phyloP scores from a whole-genome alignment of 2,888 invertebrate genomes.

The Drosophila mayaguana region DNA sequence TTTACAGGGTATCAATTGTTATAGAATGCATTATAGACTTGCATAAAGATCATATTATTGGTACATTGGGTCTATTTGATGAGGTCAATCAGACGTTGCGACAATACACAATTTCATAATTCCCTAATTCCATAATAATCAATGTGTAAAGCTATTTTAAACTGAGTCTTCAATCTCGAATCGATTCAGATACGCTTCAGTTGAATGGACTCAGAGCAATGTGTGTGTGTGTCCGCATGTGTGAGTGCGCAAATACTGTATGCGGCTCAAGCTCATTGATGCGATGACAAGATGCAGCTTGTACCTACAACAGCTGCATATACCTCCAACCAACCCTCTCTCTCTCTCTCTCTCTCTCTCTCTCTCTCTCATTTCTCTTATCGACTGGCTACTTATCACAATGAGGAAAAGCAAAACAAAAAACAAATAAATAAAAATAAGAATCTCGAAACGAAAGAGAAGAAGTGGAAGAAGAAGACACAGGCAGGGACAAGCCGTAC shows the following conservation, averaged over 20 bases:
- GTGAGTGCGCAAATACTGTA: slow-evolving; percentile 3
- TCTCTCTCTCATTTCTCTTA: not conserved
- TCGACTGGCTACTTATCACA: slow-evolving; percentile 34
- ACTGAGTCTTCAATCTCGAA: slow-evolving; percentile 8
- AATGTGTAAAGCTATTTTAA: slow-evolving; percentile 3
- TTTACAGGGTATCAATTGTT: not conserved
- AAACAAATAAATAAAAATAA: slow-evolving; percentile 6
- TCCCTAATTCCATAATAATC: not conserved
- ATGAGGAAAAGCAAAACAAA: not conserved
- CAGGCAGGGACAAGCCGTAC: slow-evolving; percentile 19
- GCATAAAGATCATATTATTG: not conserved
- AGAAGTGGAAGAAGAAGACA: slow-evolving; percentile 2
- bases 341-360: not conserved
- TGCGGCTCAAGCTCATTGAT: slow-evolving; percentile 31
- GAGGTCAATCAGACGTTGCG: not conserved
- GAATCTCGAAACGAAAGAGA: not conserved
- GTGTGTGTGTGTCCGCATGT: not conserved
- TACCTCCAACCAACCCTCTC: slow-evolving; percentile 4
- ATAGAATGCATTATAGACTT: not conserved
- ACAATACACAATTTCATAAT: slow-evolving; percentile 3
- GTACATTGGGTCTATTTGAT: not conserved
- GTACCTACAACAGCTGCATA: slow-evolving; percentile 23
- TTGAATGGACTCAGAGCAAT: not conserved
- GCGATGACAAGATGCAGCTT: slow-evolving; percentile 48
- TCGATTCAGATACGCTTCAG: slow-evolving; percentile 14